Evolutionary conservation across 2,888 invertebrate genomes (phyloP).

Genomic region (Pammene fasciana): DNA sequence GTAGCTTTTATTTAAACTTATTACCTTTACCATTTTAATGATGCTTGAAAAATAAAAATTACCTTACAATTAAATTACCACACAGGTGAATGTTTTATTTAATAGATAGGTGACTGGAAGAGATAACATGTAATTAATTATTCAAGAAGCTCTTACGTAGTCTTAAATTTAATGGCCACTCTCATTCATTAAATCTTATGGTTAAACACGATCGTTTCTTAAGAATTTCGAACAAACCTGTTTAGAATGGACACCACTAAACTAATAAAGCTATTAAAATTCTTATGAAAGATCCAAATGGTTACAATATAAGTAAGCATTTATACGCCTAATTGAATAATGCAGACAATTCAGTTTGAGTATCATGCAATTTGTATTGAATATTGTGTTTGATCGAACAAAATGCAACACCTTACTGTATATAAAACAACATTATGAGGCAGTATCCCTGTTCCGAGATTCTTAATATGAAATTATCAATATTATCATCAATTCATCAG

Average conservation of each 20-base stretch:
- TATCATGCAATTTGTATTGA: conserved; percentile 21
- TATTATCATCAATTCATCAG: too few relatives aligned
- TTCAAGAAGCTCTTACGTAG: conserved; percentile 13
- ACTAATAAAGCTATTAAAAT: conserved; percentile 35
- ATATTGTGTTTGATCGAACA: neutral
- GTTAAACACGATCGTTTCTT: conserved; percentile 14
- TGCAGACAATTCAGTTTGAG: conserved; percentile 1
- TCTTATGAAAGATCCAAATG: conserved; percentile 31
- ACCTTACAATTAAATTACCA: neutral
- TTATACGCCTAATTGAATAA: conserved; percentile 20
- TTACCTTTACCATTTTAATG: too few relatives aligned
- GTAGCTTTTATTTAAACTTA: too few relatives aligned
- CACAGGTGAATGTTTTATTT: neutral
- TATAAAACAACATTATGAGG: too few relatives aligned
- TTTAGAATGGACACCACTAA: conserved; percentile 20
- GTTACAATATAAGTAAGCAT: conserved; percentile 13
- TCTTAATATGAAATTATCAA: too few relatives aligned
- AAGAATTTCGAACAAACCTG: conserved; percentile 29
- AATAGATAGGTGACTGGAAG: conserved; percentile 1
- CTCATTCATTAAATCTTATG: conserved; percentile 8
- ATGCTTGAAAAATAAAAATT: neutral
- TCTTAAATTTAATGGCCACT: conserved; percentile 15
- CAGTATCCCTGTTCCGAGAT: too few relatives aligned
- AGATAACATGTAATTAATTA: conserved; percentile 15
- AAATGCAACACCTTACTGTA: too few relatives aligned